Base-by-base conservation (phyloP, 53 echinoderm and acorn worm species). In the Zoroaster sp. region DNA sequence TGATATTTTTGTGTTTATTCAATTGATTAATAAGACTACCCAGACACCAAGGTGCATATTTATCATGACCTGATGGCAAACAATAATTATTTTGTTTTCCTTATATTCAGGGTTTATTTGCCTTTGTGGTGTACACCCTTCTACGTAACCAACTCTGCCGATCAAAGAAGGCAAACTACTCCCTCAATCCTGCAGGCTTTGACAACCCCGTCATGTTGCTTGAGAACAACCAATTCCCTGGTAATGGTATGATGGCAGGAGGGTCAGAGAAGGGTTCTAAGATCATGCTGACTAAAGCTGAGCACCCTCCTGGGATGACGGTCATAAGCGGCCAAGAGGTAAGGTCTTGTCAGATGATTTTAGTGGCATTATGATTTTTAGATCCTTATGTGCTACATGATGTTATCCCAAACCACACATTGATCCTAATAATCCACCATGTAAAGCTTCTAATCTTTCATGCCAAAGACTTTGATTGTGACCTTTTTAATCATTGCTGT, bases 121-220 rank as follows among this genome's bases (percentile, higher is more conserved):
- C 92, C 20, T 96, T 99, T 77, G 69, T 99, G 31, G 88, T 96
- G 34, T 99, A 99, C 94, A 96, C 99, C 23, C 77, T 99, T 38
- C 80, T 99, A 66, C 93, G 99, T 34, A 96, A 96, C 74, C 99
- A 99, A 82, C 89, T 99, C 11, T 96, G 99, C 63, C 80, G 93
- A 9, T 96, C 99, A 2, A 89, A 91, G 68, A 93, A 96, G 70
- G 99, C 96, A 36, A 94, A 99, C 86, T 99, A 99, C 90, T 96
- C 99, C 4, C 91, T 96, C 23, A 99, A 99, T 83, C 83, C 89
- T 10, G 32, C 82, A 0, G 93, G 88, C 72, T 93, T 90, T 28
- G 97, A 95, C 69, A 97, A 97, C 91, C 75, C 89, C 0, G 95
- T 95, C 21, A 90, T 92, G 55, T 86, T 97, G n/a, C 78, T 97